These are phyloP conservation scores for Apeira syringaria DNA, from an alignment of 2,888 invertebrate species.

Conservation along the genomic window DNA sequence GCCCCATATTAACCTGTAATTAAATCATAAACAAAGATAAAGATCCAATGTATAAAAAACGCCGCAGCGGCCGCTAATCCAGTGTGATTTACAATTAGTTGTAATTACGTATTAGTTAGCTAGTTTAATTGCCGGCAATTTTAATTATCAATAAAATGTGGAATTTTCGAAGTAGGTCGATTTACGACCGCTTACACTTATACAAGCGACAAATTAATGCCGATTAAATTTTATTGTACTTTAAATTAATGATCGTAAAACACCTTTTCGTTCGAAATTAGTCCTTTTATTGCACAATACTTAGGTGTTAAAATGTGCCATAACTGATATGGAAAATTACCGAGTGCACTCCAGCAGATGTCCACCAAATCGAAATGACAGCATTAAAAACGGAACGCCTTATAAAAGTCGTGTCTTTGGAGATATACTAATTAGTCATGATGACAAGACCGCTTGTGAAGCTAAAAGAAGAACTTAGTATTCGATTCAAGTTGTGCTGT, in stretches of 20 bases:
- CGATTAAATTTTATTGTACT: constrained; percentile 54
- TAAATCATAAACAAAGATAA: constrained; percentile 79
- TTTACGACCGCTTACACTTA: constrained; percentile 51
- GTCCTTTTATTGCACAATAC: constrained; percentile 31
- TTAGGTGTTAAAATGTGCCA: constrained; percentile 30
- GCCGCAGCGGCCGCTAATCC: constrained; percentile 66
- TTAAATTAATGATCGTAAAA: constrained; percentile 47
- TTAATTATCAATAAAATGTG: constrained; percentile 72
- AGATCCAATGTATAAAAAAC: constrained; percentile 58
- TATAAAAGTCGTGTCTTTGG: constrained; percentile 2
- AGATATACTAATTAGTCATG: constrained; percentile 26
- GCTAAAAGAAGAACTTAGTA: constrained; percentile 3
- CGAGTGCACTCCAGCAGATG: constrained; percentile 30
- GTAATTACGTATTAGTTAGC: constrained; percentile 66
- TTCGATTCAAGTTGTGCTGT: constrained; percentile 36
- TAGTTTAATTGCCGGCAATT: constrained; percentile 71
- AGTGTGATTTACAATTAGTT: constrained; percentile 72
- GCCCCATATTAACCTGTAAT: constrained; percentile 64
- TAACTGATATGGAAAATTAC: constrained; percentile 34
- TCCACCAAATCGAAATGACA: constrained; percentile 13
- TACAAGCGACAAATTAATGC: constrained; percentile 48
- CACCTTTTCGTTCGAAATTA: constrained; percentile 33
- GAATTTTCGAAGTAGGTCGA: constrained; percentile 49
- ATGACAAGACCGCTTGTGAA: constrained; percentile 14
- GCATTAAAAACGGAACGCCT: constrained; percentile 9